These are phyloP conservation scores for Helicoverpa assulta DNA, from an alignment of 2,888 invertebrate genomes.

Conservation along the genomic window DNA sequence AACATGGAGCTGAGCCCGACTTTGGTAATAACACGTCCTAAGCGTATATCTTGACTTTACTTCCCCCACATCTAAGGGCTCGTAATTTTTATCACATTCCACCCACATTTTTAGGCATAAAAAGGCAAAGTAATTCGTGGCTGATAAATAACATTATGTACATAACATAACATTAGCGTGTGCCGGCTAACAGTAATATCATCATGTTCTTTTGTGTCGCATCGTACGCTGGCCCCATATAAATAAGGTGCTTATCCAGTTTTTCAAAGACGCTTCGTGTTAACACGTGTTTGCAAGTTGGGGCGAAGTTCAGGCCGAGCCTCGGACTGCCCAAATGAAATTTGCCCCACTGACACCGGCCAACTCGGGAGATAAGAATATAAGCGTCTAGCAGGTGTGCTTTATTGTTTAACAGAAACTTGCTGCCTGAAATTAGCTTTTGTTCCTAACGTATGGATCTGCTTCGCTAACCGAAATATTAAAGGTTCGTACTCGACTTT, in stretches of 20 bases:
- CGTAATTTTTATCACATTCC: slow-evolving; percentile 69
- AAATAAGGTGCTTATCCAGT: slow-evolving; percentile 88
- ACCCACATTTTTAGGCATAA: slow-evolving; percentile 68
- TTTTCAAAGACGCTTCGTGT: slow-evolving; percentile 87
- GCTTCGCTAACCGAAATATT: slow-evolving; percentile 35
- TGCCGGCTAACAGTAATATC: slow-evolving; percentile 83
- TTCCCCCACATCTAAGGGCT: slow-evolving; percentile 57
- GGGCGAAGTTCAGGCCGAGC: slow-evolving; percentile 76
- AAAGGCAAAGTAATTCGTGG: slow-evolving; percentile 74
- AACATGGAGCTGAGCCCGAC: slow-evolving; percentile 22
- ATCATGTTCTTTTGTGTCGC: slow-evolving; percentile 87
- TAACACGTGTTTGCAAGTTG: slow-evolving; percentile 86
- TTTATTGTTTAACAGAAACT: slow-evolving; percentile 70
- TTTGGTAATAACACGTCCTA: slow-evolving; percentile 59
- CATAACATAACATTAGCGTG: slow-evolving; percentile 83
- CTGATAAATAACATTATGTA: slow-evolving; percentile 85
- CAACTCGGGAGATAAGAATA: slow-evolving; percentile 71
- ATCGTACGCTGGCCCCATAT: slow-evolving; percentile 87
- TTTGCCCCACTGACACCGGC: slow-evolving; percentile 84
- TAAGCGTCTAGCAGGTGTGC: slow-evolving; percentile 71
- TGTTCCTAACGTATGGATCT: slow-evolving; percentile 26
- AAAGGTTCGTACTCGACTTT: slow-evolving; percentile 9
- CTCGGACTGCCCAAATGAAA: slow-evolving; percentile 83
- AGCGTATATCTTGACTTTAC: slow-evolving; percentile 55
- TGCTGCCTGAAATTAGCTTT: slow-evolving; percentile 48